Conservation (phyloP, 2,888 invertebrate species). For the Alitta virens region DNA sequence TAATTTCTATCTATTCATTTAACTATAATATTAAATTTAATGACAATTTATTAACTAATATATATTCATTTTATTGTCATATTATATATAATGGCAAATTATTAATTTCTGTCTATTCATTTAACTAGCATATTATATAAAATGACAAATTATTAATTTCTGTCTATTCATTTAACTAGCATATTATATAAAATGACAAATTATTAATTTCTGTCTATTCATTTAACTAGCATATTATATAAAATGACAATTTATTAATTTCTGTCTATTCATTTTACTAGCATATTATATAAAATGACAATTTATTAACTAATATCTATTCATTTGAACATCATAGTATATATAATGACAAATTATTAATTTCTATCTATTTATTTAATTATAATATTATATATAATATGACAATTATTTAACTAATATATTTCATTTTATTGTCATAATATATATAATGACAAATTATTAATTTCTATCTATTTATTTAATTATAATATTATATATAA, state of each 20-base stretch:
- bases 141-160: background rate
- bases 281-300: background rate
- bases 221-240: background rate
- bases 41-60: too few relatives aligned
- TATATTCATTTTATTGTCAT: too few relatives aligned
- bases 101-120: too few relatives aligned
- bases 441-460: too few relatives aligned
- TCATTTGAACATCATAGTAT: background rate
- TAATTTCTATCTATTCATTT: too few relatives aligned
- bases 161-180: background rate
- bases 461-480: too few relatives aligned
- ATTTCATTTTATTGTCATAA: too few relatives aligned
- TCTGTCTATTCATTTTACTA: background rate
- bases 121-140: too few relatives aligned
- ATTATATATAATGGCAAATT: too few relatives aligned
- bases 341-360: background rate
- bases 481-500: background rate
- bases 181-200: conserved; percentile 1
- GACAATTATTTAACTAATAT: background rate
- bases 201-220: background rate
- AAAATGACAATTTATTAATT: conserved; percentile 4
- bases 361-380: background rate
- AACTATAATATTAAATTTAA: too few relatives aligned
- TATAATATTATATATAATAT: background rate
- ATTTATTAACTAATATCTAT: background rate